Evolutionary conservation across 2,113 vertebrate genomes (phyloP).

Genomic region (Taurulus bubalis): DNA sequence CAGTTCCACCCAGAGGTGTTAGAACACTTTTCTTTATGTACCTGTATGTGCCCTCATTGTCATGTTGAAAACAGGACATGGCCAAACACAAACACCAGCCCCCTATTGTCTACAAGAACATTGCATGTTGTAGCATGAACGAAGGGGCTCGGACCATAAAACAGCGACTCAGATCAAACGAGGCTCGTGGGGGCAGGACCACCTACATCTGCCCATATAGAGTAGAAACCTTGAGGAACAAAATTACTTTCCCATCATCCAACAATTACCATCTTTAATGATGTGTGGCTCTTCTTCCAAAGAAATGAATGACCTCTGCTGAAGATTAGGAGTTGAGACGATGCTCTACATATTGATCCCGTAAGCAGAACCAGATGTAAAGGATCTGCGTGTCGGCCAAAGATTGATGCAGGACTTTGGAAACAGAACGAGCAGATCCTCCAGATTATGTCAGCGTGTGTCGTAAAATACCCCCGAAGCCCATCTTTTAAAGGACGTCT

Average conservation of each 20-base stretch:
- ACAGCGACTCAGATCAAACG: not conserved
- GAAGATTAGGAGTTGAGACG: not conserved
- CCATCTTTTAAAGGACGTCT: not conserved
- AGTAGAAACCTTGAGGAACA: not conserved
- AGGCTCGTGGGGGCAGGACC: too few species aligned
- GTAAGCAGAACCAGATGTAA: slow-evolving; percentile 11
- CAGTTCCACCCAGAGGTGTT: not conserved
- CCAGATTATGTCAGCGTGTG: slow-evolving; percentile 9
- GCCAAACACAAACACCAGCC: not conserved
- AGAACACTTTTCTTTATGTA: not conserved
- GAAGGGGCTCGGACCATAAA: not conserved
- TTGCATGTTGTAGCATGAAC: not conserved
- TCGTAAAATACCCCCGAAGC: not conserved
- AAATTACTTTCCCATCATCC: not conserved
- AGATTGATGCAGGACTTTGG: slow-evolving; percentile 28
- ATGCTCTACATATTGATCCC: slow-evolving; percentile 23
- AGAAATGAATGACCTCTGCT: not conserved
- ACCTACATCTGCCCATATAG: not conserved
- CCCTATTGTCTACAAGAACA: not conserved
- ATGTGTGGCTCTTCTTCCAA: slow-evolving; percentile 7
- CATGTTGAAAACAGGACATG: too few species aligned
- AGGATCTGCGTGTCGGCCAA: slow-evolving; percentile 9
- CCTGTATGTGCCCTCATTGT: not conserved
- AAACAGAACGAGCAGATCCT: slow-evolving; percentile 27
- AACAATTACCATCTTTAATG: not conserved